phyloP scores from a whole-genome alignment of 2,113 vertebrate genomes.

The Chaetorhynchus papuensis region DNA sequence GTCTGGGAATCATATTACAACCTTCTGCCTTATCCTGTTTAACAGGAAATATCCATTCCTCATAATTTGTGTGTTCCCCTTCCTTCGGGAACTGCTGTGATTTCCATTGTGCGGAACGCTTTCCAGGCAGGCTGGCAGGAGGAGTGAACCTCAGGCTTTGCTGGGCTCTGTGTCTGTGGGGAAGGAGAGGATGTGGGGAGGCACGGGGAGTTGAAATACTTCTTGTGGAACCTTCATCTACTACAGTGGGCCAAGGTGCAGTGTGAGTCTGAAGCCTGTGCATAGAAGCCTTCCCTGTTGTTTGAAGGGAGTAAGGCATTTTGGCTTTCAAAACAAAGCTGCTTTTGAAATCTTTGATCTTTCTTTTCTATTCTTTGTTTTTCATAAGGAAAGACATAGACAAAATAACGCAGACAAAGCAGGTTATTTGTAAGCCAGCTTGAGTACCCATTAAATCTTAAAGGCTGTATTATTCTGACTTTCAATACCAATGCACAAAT shows the following conservation, averaged over 20 bases:
- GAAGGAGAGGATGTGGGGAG: neutral
- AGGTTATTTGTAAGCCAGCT: conserved; percentile 68
- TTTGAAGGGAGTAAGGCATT: conserved; percentile 56
- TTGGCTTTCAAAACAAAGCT: conserved; percentile 65
- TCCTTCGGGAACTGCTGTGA: neutral
- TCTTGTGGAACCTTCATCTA: neutral
- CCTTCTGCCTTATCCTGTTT: neutral
- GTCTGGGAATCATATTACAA: neutral
- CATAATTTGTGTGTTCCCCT: neutral
- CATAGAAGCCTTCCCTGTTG: neutral
- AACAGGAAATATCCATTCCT: conserved; percentile 3
- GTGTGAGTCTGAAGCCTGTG: neutral
- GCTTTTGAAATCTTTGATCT: conserved; percentile 71
- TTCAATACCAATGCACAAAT: conserved; percentile 62
- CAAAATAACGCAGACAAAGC: conserved; percentile 64
- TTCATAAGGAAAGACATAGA: conserved; percentile 39
- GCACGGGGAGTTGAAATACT: rapidly evolving
- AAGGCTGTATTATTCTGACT: conserved; percentile 67
- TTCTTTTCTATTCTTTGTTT: conserved; percentile 59
- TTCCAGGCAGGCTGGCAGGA: neutral
- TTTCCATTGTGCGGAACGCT: neutral
- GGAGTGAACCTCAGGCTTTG: neutral
- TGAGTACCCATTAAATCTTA: conserved; percentile 75
- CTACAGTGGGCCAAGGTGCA: neutral
- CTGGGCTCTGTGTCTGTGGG: neutral